Evolutionary conservation across 2,797 vertebrate species (phyloP).

Genomic region (Aplochiton taeniatus): DNA sequence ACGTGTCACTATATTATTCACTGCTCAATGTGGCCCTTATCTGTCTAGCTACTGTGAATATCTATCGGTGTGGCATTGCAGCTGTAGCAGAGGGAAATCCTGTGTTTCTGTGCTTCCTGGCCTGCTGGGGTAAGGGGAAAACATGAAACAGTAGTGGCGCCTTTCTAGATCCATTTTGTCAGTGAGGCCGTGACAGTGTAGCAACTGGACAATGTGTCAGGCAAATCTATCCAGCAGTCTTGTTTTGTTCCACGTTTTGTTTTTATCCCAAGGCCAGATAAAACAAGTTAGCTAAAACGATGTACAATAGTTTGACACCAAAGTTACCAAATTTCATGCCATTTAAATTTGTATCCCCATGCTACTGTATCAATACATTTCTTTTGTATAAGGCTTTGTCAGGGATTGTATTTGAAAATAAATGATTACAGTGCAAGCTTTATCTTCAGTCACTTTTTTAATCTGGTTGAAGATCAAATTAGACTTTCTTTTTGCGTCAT

Average conservation of each 20-base stretch:
- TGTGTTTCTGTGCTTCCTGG: conserved; percentile 37
- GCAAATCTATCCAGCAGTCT: not conserved
- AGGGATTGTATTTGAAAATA: no score
- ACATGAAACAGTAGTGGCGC: not conserved
- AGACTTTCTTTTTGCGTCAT: not conserved
- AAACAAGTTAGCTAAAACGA: not conserved
- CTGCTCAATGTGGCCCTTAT: conserved; percentile 5
- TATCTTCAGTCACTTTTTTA: conserved; percentile 4
- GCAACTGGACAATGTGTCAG: conserved; percentile 1
- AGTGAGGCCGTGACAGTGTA: conserved; percentile 13
- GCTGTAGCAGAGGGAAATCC: conserved; percentile 44
- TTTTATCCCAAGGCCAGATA: conserved; percentile 3
- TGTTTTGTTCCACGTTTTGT: not conserved
- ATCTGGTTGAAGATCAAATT: conserved; percentile 10
- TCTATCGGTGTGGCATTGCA: conserved; percentile 38
- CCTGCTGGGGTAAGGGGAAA: conserved; percentile 4
- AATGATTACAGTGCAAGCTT: not conserved
- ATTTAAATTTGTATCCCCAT: no score
- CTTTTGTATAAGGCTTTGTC: no score
- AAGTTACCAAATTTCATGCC: no score
- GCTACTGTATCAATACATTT: no score
- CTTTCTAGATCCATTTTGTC: not conserved
- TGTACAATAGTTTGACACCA: no score
- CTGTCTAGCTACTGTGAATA: not conserved
- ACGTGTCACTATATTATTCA: not conserved